Percentiles rank a stretch among this genome's conserved stretches.
phyloP scores from a whole-genome alignment of 2,113 vertebrate genomes.

The Vombatus ursinus region DNA sequence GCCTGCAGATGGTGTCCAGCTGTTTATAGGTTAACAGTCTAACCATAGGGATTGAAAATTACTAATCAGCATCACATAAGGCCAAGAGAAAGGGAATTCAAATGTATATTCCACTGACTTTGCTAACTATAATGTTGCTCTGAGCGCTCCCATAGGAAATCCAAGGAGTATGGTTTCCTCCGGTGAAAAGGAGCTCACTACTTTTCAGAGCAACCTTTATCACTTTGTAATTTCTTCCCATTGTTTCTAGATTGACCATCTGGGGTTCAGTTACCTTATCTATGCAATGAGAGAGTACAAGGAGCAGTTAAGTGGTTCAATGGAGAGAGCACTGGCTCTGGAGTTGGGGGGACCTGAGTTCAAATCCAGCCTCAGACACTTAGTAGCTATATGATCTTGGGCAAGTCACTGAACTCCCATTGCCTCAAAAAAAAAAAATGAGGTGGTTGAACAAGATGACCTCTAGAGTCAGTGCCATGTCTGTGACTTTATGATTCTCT shows the following conservation, averaged over 20 bases:
- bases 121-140: neutral
- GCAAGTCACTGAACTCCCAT: neutral
- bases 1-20: constrained; percentile 25
- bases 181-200: neutral
- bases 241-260: neutral
- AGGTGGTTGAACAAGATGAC: neutral
- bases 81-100: constrained; percentile 23
- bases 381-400: too few species aligned
- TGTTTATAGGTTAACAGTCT: neutral
- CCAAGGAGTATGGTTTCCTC: neutral
- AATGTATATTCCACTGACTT: constrained; percentile 2
- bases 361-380: too few species aligned
- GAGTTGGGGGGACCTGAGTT: too few species aligned
- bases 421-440: neutral
- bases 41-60: neutral
- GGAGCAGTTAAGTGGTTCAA: neutral
- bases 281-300: neutral
- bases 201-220: neutral
- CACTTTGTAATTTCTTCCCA: neutral
- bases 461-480: neutral
- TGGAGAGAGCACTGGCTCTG: neutral
- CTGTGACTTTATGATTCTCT: neutral
- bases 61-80: constrained; percentile 21
- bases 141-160: neutral
- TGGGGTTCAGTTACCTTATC: neutral